Percentiles rank a stretch among this genome's conserved stretches.
Evolutionary conservation across 2,113 vertebrate genomes (phyloP).

Genomic region (Xyliphius kryptos): DNA sequence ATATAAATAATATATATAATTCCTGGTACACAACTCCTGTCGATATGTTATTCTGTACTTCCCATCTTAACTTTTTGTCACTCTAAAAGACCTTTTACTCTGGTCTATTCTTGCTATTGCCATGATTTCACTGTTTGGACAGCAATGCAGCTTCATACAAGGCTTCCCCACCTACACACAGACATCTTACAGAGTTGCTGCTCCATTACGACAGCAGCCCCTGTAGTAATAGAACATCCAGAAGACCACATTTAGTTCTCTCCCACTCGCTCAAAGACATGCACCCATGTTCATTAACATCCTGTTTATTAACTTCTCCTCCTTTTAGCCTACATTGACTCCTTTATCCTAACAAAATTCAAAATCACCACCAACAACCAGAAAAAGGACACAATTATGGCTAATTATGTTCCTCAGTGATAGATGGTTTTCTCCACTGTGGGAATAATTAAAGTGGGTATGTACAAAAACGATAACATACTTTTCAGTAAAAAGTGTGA

Average conservation of each 20-base stretch:
- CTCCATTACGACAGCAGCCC: slow-evolving; percentile 10
- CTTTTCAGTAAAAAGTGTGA: no score
- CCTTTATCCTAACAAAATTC: not conserved
- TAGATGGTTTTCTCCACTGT: no score
- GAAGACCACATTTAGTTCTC: slow-evolving; percentile 7
- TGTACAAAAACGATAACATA: no score
- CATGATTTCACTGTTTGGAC: slow-evolving; percentile 11
- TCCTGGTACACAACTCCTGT: no score
- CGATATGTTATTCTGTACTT: not conserved
- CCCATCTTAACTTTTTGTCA: not conserved
- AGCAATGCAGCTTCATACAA: slow-evolving; percentile 11
- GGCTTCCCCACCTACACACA: slow-evolving; percentile 22
- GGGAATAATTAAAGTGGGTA: no score
- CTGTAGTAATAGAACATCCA: slow-evolving; percentile 17
- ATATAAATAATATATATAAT: no score
- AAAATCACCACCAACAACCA: not conserved
- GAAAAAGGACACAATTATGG: not conserved
- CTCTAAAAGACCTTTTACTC: slow-evolving; percentile 16
- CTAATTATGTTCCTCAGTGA: no score
- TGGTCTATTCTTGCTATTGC: not conserved
- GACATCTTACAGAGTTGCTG: slow-evolving; percentile 1
- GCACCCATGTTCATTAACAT: not conserved
- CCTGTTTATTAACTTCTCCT: not conserved
- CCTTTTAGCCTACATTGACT: not conserved
- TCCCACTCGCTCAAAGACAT: not conserved